These are phyloP conservation scores for Epinephelus lanceolatus DNA, from an alignment of 2,113 vertebrate species.

Conservation along the genomic window DNA sequence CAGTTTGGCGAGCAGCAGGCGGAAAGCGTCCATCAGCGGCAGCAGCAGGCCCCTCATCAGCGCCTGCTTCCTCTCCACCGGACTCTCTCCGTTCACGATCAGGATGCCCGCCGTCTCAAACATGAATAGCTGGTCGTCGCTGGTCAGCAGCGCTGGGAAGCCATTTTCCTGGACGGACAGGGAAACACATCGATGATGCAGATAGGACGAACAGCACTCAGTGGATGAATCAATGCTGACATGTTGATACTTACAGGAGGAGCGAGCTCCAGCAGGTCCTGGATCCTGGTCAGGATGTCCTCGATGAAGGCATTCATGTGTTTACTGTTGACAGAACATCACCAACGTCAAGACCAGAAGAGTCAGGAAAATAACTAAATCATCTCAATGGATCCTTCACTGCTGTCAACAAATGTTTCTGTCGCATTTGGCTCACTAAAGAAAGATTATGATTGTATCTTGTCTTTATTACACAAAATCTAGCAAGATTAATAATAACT, in stretches of 20 bases:
- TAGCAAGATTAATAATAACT: too few species aligned
- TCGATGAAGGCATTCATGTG: slow-evolving; percentile 97
- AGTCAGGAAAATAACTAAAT: not conserved
- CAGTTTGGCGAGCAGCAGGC: slow-evolving; percentile 92
- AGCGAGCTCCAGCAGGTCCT: slow-evolving; percentile 94
- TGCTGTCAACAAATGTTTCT: too few species aligned
- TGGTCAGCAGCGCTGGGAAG: slow-evolving; percentile 92
- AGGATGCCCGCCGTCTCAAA: slow-evolving; percentile 96
- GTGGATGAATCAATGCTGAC: too few species aligned
- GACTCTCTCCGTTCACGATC: slow-evolving; percentile 94
- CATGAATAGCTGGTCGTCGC: slow-evolving; percentile 98
- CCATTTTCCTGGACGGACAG: slow-evolving; percentile 90
- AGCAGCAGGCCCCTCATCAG: slow-evolving; percentile 95
- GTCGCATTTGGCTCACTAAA: too few species aligned
- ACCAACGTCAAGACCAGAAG: not conserved
- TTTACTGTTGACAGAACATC: slow-evolving; percentile 81
- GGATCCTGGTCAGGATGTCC: slow-evolving; percentile 95
- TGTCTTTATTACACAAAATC: too few species aligned
- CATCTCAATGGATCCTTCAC: too few species aligned
- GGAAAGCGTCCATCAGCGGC: slow-evolving; percentile 95
- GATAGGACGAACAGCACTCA: too few species aligned
- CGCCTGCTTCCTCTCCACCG: slow-evolving; percentile 92
- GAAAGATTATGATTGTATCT: too few species aligned
- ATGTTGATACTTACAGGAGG: slow-evolving; percentile 89
- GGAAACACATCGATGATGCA: not conserved